Evolutionary conservation across 2,113 vertebrate genomes (phyloP).

Genomic region (Elachura formosa): DNA sequence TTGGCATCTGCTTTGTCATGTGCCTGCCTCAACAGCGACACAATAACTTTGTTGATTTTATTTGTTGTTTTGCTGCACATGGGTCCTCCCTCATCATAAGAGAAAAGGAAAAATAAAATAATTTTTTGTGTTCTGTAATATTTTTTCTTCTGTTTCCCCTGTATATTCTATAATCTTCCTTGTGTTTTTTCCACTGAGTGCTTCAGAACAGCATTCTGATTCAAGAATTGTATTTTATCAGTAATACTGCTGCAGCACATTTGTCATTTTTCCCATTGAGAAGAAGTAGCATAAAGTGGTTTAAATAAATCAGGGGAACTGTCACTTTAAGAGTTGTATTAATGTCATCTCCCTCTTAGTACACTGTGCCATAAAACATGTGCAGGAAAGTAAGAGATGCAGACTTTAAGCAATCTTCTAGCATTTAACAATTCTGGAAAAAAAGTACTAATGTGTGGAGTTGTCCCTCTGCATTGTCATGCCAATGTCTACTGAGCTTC

Average conservation of each 20-base stretch:
- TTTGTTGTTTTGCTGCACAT: background rate
- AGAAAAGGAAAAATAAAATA: background rate
- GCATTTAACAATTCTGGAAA: too few relatives aligned
- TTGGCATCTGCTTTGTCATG: too few relatives aligned
- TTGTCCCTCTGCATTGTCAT: fast-evolving
- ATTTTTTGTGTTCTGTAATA: background rate
- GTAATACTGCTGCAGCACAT: background rate
- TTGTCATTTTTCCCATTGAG: background rate
- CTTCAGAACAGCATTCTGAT: background rate
- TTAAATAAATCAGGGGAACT: background rate
- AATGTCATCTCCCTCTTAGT: too few relatives aligned
- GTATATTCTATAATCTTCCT: background rate
- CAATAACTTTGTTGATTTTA: too few relatives aligned
- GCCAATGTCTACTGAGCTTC: fast-evolving
- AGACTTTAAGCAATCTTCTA: background rate
- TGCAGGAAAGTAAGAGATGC: background rate
- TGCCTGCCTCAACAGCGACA: too few relatives aligned
- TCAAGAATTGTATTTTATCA: background rate
- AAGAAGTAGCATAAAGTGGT: background rate
- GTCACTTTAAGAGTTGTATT: background rate
- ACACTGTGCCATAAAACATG: fast-evolving
- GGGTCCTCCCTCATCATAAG: background rate
- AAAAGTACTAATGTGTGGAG: fast-evolving
- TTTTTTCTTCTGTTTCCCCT: background rate
- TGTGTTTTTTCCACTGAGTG: background rate